Evolutionary conservation across 1,140 invertebrate genomes (phyloP), one percentile per base, ranked within the genome.

Genomic region (Drosophila sturtevanti): DNA sequence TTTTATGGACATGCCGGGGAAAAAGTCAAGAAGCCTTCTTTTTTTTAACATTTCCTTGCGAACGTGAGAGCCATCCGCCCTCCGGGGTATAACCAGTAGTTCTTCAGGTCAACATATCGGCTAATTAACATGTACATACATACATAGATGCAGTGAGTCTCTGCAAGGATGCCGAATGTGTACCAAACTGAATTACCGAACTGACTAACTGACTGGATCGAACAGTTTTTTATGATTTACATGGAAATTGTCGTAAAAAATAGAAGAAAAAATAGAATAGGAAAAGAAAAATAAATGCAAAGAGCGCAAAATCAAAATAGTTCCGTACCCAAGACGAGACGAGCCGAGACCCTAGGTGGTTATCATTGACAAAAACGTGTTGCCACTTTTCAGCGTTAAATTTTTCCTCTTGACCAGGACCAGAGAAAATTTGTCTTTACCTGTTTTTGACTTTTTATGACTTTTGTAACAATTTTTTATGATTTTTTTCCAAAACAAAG

Each of bases 81-180:
- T 18, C 41, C 41, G 41, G 72, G 62, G 54, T 56, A 89, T 73
- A 79, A 89, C 85, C 84, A 89, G 84, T 89, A 87, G 84, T 81
- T 70, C 22, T 62, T 73, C 18, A 61, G 61, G 24, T 52, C 69
- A 68, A 56, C 73, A 72, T 18, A 24, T 58, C 37, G 63, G 55
- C 82, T 89, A 87, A 89, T 87, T 87, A 87, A 87, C 84, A 87
- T 87, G 84, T 89, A n/a, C n/a, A n/a, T n/a, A n/a, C n/a, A n/a
- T n/a, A n/a, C n/a, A n/a, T n/a, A 77, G 68, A 9, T 44, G 11
- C 16, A 31, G 27, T 31, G 5, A 31, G 27, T 31, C 38, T 37
- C 1, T 63, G 85, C 78, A 68, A 86, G 82, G 68, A 68, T 82
- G 73, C 38, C 61, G 65, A 35, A 34, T 31, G 5, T 31, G 5